A percentile compares a stretch with the other conserved stretches of the same genome.
Evolutionary conservation across 2,797 vertebrate genomes (phyloP).

Genomic region (Bradypodion pumilum): DNA sequence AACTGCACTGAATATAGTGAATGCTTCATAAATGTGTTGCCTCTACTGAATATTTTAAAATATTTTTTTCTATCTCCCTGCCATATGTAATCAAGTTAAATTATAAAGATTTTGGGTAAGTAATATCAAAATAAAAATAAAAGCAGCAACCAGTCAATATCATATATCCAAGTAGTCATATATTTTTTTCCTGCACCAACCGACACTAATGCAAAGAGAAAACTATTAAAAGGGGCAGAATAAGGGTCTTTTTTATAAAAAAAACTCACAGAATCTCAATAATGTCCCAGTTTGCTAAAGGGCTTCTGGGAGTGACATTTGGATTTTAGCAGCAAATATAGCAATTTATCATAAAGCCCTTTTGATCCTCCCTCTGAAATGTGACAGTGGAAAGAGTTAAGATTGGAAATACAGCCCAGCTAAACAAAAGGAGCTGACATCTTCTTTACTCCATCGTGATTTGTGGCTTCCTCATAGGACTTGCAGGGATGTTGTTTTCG

Average conservation of each 20-base stretch:
- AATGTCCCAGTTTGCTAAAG: not conserved
- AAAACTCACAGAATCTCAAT: conserved; percentile 47
- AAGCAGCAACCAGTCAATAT: conserved; percentile 57
- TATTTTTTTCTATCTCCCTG: not conserved
- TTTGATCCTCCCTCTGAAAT: not conserved
- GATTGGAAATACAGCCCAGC: not conserved
- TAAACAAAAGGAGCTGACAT: not conserved
- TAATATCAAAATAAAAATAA: conserved; percentile 48
- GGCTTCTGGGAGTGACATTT: not conserved
- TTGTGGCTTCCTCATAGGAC: not conserved
- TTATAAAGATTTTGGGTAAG: conserved; percentile 59
- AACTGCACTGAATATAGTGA: not conserved
- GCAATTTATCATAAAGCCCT: not conserved
- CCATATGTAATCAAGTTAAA: conserved; percentile 64
- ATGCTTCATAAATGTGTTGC: not conserved
- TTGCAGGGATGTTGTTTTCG: not conserved
- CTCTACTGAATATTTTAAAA: not conserved
- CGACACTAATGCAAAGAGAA: conserved; percentile 60
- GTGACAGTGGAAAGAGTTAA: not conserved
- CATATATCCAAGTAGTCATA: conserved; percentile 39
- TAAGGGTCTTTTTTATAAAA: not conserved
- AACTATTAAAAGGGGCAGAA: not conserved
- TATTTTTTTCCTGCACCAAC: conserved; percentile 30
- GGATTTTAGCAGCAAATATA: conserved; percentile 5
- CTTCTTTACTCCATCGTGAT: not conserved